Conservation (phyloP, 35 echinoderm and acorn worm species). For the Eucidaris tribuloides region DNA sequence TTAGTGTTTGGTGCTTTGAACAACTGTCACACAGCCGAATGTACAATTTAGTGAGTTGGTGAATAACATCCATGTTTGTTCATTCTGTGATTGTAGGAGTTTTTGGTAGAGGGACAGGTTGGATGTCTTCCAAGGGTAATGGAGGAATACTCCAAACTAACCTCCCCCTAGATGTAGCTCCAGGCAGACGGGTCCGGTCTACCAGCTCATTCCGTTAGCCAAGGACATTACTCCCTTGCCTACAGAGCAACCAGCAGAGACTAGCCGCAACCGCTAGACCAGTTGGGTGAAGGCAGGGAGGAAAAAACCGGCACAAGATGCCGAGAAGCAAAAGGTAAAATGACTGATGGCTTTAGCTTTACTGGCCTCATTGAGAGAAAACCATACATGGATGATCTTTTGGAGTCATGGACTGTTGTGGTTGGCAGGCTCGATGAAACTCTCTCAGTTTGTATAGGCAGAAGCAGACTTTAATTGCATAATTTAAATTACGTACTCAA, state of each 20-base stretch:
- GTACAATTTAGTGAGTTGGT: no score
- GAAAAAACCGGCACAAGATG: constrained; percentile 1
- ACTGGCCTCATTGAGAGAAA: no score
- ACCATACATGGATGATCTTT: no score
- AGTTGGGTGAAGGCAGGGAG: constrained; percentile 55
- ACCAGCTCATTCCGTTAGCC: constrained; percentile 42
- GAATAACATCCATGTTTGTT: no score
- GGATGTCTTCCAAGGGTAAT: constrained; percentile 77
- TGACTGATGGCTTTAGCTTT: background rate
- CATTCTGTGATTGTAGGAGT: no score
- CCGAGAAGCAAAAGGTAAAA: background rate
- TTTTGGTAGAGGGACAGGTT: constrained; percentile 64
- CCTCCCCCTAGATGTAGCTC: constrained; percentile 43
- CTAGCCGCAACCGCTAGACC: constrained; percentile 63
- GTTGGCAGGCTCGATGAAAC: no score
- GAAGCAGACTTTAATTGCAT: no score
- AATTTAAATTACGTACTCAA: no score
- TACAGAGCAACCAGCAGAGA: constrained; percentile 80
- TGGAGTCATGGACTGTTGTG: no score
- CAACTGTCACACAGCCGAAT: no score
- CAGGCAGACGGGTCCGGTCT: constrained; percentile 60
- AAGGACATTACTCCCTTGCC: constrained; percentile 49
- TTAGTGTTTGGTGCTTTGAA: no score
- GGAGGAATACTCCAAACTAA: constrained; percentile 57
- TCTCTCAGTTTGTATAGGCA: no score